These are phyloP conservation scores for Microtus montanus DNA, from an alignment of 2,113 vertebrate genomes.

Conservation along the genomic window DNA sequence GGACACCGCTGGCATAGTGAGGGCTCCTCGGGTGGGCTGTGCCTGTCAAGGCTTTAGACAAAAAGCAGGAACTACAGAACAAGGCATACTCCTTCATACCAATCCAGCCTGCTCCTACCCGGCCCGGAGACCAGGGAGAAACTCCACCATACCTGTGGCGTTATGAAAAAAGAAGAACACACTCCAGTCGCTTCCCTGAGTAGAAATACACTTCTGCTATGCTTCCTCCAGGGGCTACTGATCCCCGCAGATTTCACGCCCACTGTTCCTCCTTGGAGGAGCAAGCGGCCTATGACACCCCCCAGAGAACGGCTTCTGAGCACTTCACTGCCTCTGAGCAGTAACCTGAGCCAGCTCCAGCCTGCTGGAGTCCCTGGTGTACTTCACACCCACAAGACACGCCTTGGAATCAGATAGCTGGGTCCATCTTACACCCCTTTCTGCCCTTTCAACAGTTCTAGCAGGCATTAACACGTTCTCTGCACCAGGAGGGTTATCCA, in stretches of 20 bases:
- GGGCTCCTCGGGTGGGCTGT: constrained; percentile 25
- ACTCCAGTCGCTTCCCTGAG: neutral
- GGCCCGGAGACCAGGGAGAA: neutral
- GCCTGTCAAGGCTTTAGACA: neutral
- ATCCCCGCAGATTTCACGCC: constrained; percentile 50
- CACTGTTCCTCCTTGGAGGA: neutral
- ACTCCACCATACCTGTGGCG: neutral
- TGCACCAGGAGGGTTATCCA: neutral
- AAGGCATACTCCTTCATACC: neutral
- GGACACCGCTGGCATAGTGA: constrained; percentile 7
- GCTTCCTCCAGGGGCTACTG: constrained; percentile 60
- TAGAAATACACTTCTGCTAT: constrained; percentile 71
- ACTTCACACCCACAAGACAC: constrained; percentile 70
- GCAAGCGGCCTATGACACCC: neutral
- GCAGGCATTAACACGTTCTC: neutral
- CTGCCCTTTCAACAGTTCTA: constrained; percentile 16
- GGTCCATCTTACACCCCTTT: neutral
- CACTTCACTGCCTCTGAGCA: neutral
- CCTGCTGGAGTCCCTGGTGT: constrained; percentile 56
- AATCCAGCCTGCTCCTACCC: too few relatives aligned
- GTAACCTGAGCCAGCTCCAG: constrained; percentile 57
- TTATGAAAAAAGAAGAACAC: constrained; percentile 17
- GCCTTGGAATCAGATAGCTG: constrained; percentile 69
- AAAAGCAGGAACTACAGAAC: neutral
- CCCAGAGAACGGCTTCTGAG: neutral